These are phyloP conservation scores for Drosophila suzukii DNA, from an alignment of 1,140 invertebrate species.

Conservation along the genomic window DNA sequence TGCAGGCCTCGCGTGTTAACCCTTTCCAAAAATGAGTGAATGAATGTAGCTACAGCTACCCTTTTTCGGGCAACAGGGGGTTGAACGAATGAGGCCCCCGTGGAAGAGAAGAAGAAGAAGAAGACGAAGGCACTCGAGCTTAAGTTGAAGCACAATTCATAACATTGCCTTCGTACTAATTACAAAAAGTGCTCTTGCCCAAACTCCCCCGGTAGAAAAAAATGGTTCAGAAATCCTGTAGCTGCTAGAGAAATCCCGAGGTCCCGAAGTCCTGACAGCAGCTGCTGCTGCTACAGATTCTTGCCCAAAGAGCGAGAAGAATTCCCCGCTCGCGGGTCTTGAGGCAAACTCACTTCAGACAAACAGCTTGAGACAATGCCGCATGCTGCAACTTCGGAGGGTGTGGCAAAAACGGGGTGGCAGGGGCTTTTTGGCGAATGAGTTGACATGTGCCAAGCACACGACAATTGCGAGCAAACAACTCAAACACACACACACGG, in stretches of 20 bases:
- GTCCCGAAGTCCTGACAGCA: constrained; percentile 21
- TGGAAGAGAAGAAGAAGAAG: constrained; percentile 3
- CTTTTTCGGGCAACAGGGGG: constrained; percentile 7
- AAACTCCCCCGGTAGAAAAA: constrained; percentile 11
- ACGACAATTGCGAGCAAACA: constrained; percentile 57
- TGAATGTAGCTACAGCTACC: background rate
- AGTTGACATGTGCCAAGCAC: constrained; percentile 75
- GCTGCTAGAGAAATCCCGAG: constrained; percentile 7
- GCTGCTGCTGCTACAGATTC: constrained; percentile 25
- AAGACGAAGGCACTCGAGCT: constrained; percentile 61
- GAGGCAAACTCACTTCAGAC: constrained; percentile 67
- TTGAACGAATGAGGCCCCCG: constrained; percentile 3
- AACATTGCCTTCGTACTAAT: constrained; percentile 79
- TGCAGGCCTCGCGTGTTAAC: constrained; percentile 43
- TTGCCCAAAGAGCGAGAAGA: constrained; percentile 2
- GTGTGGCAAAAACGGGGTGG: background rate
- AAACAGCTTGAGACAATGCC: constrained; percentile 78
- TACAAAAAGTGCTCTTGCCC: constrained; percentile 68
- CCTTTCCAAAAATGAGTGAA: constrained; percentile 5
- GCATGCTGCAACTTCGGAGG: constrained; percentile 66
- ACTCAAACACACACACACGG: constrained; percentile 23
- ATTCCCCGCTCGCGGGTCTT: constrained; percentile 37
- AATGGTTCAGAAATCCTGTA: constrained; percentile 10
- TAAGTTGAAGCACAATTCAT: constrained; percentile 75
- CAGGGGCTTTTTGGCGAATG: constrained; percentile 27